A percentile compares a stretch with the other conserved stretches of the same genome.
phyloP scores from a whole-genome alignment of 2,113 vertebrate species.

The Semnornis frantzii region DNA sequence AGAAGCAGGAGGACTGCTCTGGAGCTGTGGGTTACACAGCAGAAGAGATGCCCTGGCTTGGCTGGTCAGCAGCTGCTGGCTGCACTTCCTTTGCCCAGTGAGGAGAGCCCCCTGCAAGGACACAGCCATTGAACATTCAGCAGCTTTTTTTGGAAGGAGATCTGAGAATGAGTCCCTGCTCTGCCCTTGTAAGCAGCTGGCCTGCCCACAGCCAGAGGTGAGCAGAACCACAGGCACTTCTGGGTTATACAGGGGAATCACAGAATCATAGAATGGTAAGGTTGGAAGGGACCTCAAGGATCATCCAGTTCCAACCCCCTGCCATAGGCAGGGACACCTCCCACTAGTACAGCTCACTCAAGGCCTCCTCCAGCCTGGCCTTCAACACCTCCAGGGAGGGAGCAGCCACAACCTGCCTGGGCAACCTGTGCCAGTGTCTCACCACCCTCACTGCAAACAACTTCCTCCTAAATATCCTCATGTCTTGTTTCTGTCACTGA shows the following conservation, averaged over 20 bases:
- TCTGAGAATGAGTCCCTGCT: neutral
- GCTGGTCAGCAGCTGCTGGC: neutral
- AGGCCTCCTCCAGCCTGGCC: no score
- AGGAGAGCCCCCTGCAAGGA: rapidly evolving
- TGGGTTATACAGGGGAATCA: rapidly evolving
- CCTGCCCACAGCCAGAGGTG: neutral
- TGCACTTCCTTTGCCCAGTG: rapidly evolving
- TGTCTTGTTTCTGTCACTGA: neutral
- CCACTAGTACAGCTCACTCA: no score
- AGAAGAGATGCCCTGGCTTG: neutral
- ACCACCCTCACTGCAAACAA: no score
- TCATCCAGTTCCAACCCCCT: no score
- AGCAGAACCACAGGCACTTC: rapidly evolving
- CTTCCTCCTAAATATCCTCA: neutral
- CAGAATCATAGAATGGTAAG: no score
- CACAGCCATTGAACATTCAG: neutral
- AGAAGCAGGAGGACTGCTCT: no score
- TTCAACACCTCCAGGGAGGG: no score
- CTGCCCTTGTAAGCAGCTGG: neutral
- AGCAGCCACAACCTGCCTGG: no score
- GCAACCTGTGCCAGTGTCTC: no score
- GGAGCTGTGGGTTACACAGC: neutral
- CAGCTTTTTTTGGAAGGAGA: neutral
- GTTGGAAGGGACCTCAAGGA: no score
- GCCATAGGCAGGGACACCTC: no score